Conservation (phyloP, 2,888 invertebrate genomes). For the Rotaria sp. region DNA sequence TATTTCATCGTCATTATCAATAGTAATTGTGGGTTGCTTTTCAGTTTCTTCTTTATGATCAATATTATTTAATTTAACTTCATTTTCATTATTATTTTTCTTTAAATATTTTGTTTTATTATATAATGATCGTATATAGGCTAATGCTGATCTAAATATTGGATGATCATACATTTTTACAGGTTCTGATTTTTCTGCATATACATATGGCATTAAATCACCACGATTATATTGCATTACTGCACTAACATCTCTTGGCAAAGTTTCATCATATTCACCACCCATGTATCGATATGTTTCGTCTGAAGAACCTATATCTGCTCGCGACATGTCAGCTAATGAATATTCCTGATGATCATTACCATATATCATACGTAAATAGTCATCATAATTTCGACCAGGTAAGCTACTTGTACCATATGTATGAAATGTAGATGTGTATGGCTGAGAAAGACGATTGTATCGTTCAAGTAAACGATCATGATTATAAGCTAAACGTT, state of each 20-base stretch:
- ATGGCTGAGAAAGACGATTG: not conserved
- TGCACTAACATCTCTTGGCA: not conserved
- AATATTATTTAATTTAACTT: not conserved
- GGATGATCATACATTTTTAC: not conserved
- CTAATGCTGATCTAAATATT: not conserved
- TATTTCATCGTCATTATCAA: not conserved
- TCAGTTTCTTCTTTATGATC: not conserved
- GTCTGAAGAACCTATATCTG: not conserved
- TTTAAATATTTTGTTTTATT: not conserved
- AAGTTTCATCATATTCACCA: not conserved
- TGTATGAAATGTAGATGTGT: not conserved
- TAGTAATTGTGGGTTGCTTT: not conserved
- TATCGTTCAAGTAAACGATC: not conserved
- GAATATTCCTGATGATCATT: not conserved
- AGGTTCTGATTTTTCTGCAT: not conserved
- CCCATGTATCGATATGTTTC: not conserved
- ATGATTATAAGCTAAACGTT: conserved; percentile 16
- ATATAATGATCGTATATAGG: not conserved
- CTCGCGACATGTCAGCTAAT: not conserved
- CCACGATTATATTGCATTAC: not conserved
- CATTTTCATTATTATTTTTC: not conserved
- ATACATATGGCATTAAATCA: not conserved
- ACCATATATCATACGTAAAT: not conserved
- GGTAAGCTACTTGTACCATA: not conserved
- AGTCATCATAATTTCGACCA: not conserved